These are phyloP conservation scores for Cistogaster globosa DNA, from an alignment of 2,888 invertebrate species.

Conservation along the genomic window DNA sequence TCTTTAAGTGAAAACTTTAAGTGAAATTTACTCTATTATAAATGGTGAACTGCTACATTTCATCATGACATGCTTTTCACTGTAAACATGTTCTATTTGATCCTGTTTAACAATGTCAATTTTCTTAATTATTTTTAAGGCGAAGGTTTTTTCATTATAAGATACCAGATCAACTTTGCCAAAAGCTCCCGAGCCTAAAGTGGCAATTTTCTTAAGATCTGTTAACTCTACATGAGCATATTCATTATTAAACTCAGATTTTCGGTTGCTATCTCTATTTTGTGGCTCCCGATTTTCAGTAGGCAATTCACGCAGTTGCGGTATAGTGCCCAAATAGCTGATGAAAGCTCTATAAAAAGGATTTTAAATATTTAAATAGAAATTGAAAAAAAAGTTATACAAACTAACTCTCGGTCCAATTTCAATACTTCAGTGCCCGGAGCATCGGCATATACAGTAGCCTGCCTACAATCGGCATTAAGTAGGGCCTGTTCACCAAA, in stretches of 20 bases:
- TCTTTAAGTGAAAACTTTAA: not conserved
- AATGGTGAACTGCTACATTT: constrained; percentile 89
- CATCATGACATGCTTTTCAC: constrained; percentile 93
- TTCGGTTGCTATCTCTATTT: constrained; percentile 74
- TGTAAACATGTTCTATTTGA: constrained; percentile 94
- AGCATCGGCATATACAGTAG: constrained; percentile 93
- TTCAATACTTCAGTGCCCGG: constrained; percentile 94
- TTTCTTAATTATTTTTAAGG: constrained; percentile 94
- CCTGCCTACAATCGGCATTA: constrained; percentile 93
- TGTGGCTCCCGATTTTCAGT: constrained; percentile 72
- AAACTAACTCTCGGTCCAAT: constrained; percentile 90
- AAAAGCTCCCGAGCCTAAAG: constrained; percentile 96
- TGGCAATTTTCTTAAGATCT: constrained; percentile 92
- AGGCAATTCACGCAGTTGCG: constrained; percentile 82
- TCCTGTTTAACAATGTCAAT: constrained; percentile 94
- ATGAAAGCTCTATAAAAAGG: constrained; percentile 87
- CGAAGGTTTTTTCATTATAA: constrained; percentile 86
- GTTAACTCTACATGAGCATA: constrained; percentile 88
- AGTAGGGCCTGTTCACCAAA: constrained; percentile 95
- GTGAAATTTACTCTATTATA: constrained; percentile 87
- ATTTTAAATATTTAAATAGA: not conserved
- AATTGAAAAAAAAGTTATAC: not conserved
- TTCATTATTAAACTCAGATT: constrained; percentile 83
- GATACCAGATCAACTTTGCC: constrained; percentile 93
- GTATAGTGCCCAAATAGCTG: constrained; percentile 90